Evolutionary conservation across 2,113 vertebrate species (phyloP).

Genomic region (Hippocampus abdominalis): DNA sequence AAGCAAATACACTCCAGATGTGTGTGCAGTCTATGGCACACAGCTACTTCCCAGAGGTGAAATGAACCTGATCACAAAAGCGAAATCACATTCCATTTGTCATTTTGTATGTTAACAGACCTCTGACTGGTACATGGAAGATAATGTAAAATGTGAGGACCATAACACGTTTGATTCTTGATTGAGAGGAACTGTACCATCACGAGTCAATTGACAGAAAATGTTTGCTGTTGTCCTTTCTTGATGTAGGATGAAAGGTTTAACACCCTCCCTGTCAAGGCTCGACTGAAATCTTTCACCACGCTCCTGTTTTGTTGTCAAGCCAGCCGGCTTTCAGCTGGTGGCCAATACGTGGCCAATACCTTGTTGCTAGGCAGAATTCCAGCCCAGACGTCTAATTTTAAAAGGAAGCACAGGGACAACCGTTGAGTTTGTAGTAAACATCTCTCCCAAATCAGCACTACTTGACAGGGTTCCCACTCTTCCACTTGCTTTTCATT

Average conservation of each 20-base stretch:
- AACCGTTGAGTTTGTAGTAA: not conserved
- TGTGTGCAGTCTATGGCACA: not conserved
- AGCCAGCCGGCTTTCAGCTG: not conserved
- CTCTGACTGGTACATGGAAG: not conserved
- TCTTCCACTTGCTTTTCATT: too few relatives aligned
- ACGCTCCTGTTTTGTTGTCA: too few relatives aligned
- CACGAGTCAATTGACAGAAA: too few relatives aligned
- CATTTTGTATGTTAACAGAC: not conserved
- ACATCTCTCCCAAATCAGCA: not conserved
- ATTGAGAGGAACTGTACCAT: too few relatives aligned
- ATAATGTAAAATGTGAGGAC: too few relatives aligned
- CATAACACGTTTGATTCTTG: too few relatives aligned
- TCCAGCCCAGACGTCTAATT: not conserved
- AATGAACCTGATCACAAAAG: not conserved
- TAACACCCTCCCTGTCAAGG: too few relatives aligned
- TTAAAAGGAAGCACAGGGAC: not conserved
- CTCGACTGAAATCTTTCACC: too few relatives aligned
- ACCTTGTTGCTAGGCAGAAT: not conserved
- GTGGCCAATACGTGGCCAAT: not conserved
- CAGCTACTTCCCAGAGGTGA: not conserved
- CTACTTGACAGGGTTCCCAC: too few relatives aligned
- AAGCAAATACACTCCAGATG: not conserved
- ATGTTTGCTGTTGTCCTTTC: too few relatives aligned
- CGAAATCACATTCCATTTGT: not conserved
- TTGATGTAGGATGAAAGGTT: too few relatives aligned